Evolutionary conservation across 2,113 vertebrate genomes (phyloP).

Genomic region (Bungarus multicinctus): DNA sequence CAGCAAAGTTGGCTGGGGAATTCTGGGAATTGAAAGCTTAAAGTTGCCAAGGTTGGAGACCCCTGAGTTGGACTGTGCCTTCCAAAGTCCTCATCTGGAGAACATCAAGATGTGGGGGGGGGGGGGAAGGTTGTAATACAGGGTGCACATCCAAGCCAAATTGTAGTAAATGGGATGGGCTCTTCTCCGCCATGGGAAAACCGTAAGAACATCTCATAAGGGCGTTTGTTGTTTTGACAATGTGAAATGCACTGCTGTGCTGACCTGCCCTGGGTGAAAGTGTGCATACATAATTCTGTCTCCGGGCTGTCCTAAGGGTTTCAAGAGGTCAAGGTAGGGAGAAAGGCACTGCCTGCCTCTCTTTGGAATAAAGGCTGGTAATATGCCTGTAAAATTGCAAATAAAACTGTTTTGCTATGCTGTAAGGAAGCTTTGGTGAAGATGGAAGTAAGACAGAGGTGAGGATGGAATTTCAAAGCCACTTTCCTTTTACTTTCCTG

Average conservation of each 20-base stretch:
- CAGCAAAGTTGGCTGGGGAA: no score
- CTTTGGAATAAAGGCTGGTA: background rate
- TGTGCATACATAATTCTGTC: background rate
- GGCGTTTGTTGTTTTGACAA: background rate
- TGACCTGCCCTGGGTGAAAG: background rate
- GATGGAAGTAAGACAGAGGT: background rate
- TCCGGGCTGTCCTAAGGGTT: background rate
- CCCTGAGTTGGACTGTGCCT: background rate
- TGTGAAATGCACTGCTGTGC: background rate
- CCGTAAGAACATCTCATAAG: background rate
- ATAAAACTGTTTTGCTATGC: background rate
- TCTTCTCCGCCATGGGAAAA: background rate
- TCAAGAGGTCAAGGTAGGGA: background rate
- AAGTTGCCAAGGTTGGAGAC: no score
- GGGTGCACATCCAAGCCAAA: background rate
- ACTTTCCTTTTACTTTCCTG: background rate
- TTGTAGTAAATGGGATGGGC: background rate
- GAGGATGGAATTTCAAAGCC: background rate
- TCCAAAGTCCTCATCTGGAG: background rate
- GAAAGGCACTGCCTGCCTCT: background rate
- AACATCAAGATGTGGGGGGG: background rate
- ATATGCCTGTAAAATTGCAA: background rate
- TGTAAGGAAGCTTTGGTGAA: background rate
- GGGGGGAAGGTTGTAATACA: background rate
- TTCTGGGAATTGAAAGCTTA: no score